Evolutionary conservation across 2,888 invertebrate genomes (phyloP), one percentile per base, ranked within the genome.

Genomic region (Oligia strigilis): DNA sequence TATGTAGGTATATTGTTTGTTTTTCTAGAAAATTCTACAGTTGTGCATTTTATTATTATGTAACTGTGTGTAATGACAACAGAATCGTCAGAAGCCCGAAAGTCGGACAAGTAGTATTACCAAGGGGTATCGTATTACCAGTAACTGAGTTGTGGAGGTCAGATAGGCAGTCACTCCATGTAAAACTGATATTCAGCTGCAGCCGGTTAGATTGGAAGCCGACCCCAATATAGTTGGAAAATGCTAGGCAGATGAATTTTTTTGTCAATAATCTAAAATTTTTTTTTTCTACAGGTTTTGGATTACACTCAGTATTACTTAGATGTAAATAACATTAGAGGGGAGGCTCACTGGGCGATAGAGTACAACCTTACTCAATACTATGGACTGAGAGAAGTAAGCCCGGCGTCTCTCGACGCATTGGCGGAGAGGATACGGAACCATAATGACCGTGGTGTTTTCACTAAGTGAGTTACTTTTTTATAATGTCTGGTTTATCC

Each of bases 221-320:
- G 4, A 23, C 23, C 11, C 11, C 58, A 23, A 23, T 2, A 23
- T 58, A 9, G 23, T 23, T 23, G 49, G 49, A 46, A 58, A 23
- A 58, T 9, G 58, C 23, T 58, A 9, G 23, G 23, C 58, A 58
- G 9, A n/a, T n/a, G 19, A 23, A 17, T 62, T 62, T 2, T 62
- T 62, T 29, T 2, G 3, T 36, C 1, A 0, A 49, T n/a, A n/a
- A 19, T 60, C 1, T 69, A 36, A 40, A 8, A 23, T 2, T 2
- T 3, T 19, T 2, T 70, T 72, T 19, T 72, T 78, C 87, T 88
- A 4, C 96, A 98, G 98, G 98, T 99, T 82, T 97, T 98, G 94
- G 99, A 99, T 96, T 99, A 99, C 96, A 98, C 98, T 58, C 99
- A 99, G 97, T 99, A 98, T 97, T 99, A 98, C 95, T 97, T 99